A percentile compares a stretch with the other conserved stretches of the same genome.
phyloP scores from a whole-genome alignment of 2,113 vertebrate genomes.

The Trochalopteron elliotii region DNA sequence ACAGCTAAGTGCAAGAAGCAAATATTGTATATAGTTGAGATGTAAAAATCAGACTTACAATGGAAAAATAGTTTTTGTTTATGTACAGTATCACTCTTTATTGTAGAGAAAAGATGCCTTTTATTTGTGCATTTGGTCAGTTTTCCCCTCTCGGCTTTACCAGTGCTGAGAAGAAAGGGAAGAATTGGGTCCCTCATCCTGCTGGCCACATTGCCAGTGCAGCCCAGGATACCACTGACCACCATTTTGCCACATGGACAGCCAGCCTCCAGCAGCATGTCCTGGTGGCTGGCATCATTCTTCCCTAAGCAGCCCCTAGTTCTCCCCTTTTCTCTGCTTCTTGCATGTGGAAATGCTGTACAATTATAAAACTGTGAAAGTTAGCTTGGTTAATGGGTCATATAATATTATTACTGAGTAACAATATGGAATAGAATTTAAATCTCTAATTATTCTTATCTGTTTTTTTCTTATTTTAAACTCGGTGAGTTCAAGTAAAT shows the following conservation, averaged over 20 bases:
- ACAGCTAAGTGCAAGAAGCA: background rate
- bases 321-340: background rate
- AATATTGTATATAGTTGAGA: background rate
- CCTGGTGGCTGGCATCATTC: background rate
- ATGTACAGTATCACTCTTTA: accelerated
- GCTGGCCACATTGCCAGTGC: background rate
- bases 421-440: background rate
- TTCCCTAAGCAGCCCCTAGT: background rate
- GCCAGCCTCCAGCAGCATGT: background rate
- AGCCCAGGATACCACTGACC: background rate
- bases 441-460: background rate
- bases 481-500: background rate
- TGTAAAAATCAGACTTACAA: background rate
- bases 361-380: background rate
- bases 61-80: background rate
- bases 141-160: background rate
- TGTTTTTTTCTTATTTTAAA: background rate
- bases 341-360: background rate
- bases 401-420: background rate
- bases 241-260: accelerated
- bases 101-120: background rate
- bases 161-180: background rate
- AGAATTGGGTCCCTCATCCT: accelerated
- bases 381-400: background rate
- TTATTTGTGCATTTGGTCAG: background rate